phyloP scores from a whole-genome alignment of 2,888 invertebrate species.

The Pammene aurita region DNA sequence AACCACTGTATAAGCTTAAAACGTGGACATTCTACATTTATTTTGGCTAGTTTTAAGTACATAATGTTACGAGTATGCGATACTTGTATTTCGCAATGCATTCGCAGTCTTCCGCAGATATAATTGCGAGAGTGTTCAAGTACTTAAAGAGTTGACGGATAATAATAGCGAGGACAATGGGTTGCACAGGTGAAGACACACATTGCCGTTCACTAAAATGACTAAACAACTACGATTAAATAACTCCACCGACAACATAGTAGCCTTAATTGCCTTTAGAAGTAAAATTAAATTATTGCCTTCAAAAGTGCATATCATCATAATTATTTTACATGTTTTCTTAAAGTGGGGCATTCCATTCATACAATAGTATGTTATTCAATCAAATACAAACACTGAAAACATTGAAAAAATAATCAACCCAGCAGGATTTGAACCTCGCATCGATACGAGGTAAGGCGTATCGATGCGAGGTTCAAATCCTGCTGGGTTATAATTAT shows the following conservation, averaged over 20 bases:
- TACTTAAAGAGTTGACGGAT: slow-evolving; percentile 16
- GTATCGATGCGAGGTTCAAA: too few species aligned
- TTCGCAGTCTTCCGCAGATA: slow-evolving; percentile 9
- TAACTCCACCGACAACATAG: background rate
- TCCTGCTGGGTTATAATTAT: too few species aligned
- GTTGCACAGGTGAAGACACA: slow-evolving; percentile 7
- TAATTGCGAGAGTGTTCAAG: slow-evolving; percentile 21
- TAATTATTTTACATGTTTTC: too few species aligned
- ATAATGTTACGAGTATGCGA: background rate
- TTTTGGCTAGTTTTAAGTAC: background rate
- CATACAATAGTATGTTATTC: too few species aligned
- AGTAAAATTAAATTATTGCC: background rate
- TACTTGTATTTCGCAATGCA: slow-evolving; percentile 4
- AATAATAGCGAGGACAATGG: slow-evolving; percentile 25
- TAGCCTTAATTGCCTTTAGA: background rate
- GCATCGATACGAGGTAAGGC: too few species aligned
- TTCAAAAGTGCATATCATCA: too few species aligned
- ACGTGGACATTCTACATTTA: too few species aligned
- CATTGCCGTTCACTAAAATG: background rate
- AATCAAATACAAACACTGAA: too few species aligned
- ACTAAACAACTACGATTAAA: background rate
- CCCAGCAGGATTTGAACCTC: too few species aligned
- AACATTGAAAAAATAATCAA: too few species aligned
- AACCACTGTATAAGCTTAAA: too few species aligned
- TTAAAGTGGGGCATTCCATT: too few species aligned